Evolutionary conservation across 2,888 invertebrate species (phyloP), one percentile per base, ranked within the genome.

Genomic region (Cryptus armator): DNA sequence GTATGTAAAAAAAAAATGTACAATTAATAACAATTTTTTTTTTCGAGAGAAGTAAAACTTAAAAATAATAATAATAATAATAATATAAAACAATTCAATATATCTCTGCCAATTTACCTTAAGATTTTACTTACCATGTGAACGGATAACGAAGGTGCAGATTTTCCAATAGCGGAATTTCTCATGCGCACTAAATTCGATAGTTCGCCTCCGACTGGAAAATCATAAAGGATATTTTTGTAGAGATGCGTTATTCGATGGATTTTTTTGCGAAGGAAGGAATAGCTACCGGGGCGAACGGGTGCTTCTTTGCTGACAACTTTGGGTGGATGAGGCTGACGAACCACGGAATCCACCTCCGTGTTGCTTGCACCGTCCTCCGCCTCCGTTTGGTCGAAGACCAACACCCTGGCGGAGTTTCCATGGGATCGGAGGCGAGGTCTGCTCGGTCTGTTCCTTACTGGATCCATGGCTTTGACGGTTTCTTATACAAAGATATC

Each of bases 81-180:
- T n/a, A n/a, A n/a, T n/a, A n/a, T n/a, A n/a, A n/a, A n/a, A n/a
- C n/a, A n/a, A n/a, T n/a, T n/a, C n/a, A n/a, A n/a, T n/a, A n/a
- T n/a, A n/a, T n/a, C n/a, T n/a, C n/a, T n/a, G n/a, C n/a, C n/a
- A n/a, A n/a, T n/a, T n/a, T n/a, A n/a, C n/a, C n/a, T n/a, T n/a
- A n/a, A n/a, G n/a, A n/a, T n/a, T n/a, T n/a, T n/a, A n/a, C n/a
- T n/a, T 37, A 96, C 97, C 96, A 96, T 96, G 91, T 96, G 96
- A 93, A 93, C 91, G 72, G 98, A 98, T 87, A 99, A 95, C 75
- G 98, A 98, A 68, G 99, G 99, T 85, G 99, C 99, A 2, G 99
- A 99, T 94, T 99, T 98, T 74, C 99, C 99, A 90, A 99, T 96
- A 74, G 97, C 96, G 7, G 98, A 98, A 91, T 97, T 97, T 88